A percentile compares a stretch with the other conserved stretches of the same genome.
These are phyloP conservation scores for Siderastrea siderea DNA, from an alignment of 92 coral and sea anemone genomes.

Conservation along the genomic window DNA sequence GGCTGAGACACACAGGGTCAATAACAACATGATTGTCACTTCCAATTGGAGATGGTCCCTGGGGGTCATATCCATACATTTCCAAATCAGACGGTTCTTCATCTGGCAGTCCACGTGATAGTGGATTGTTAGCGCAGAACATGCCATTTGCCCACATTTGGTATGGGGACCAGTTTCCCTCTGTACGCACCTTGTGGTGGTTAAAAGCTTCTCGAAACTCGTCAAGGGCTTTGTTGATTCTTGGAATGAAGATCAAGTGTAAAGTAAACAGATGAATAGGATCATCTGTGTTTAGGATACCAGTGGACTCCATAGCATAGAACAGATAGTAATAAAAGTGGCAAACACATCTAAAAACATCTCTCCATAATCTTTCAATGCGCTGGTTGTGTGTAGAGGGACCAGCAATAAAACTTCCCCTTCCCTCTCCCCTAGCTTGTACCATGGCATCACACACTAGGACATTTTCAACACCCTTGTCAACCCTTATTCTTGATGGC, in stretches of 20 bases:
- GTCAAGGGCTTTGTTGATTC: no score
- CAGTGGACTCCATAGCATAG: constrained; percentile 57
- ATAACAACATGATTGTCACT: constrained; percentile 42
- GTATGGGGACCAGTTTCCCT: constrained; percentile 55
- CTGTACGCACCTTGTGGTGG: constrained; percentile 62
- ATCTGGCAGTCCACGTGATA: constrained; percentile 43
- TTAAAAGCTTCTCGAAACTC: no score
- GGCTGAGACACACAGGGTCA: constrained; percentile 37
- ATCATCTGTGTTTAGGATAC: constrained; percentile 65
- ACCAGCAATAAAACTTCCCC: constrained; percentile 53
- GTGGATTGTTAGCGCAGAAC: constrained; percentile 42
- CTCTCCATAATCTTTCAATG: constrained; percentile 66
- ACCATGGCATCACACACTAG: constrained; percentile 77
- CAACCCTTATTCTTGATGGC: constrained; percentile 75
- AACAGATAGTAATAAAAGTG: constrained; percentile 55
- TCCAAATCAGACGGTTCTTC: constrained; percentile 54
- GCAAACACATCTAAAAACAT: constrained; percentile 53
- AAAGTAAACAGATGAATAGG: constrained; percentile 66
- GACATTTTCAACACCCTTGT: constrained; percentile 74
- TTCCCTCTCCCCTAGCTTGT: constrained; percentile 53
- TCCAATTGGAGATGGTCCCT: constrained; percentile 57
- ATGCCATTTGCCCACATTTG: constrained; percentile 17
- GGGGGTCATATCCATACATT: constrained; percentile 68
- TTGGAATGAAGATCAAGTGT: no score
- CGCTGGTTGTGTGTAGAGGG: constrained; percentile 49